Conservation (phyloP, 1,140 invertebrate genomes). For the Onthophagus taurus region DNA sequence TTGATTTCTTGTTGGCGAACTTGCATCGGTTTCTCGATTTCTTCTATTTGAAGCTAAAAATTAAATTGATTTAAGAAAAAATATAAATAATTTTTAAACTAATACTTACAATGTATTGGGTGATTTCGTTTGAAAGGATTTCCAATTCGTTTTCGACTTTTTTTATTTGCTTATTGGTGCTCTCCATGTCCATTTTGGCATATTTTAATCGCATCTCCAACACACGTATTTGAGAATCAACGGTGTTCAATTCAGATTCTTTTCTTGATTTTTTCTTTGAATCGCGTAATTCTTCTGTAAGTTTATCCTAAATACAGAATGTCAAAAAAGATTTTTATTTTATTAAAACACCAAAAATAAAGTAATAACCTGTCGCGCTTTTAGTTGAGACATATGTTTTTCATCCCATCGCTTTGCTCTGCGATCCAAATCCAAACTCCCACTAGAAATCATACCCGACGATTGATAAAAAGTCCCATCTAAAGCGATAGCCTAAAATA, state of each 20-base stretch:
- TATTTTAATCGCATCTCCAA: constrained; percentile 95
- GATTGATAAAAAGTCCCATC: constrained; percentile 99
- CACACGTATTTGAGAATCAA: constrained; percentile 92
- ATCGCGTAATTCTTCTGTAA: constrained; percentile 79
- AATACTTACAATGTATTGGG: constrained; percentile 61
- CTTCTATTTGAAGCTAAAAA: constrained; percentile 58
- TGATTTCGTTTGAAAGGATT: constrained; percentile 59
- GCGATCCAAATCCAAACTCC: constrained; percentile 89
- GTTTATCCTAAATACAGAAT: constrained; percentile 60
- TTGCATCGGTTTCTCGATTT: constrained; percentile 51
- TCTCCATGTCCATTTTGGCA: constrained; percentile 79
- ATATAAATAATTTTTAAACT: constrained; percentile 12
- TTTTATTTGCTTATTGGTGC: constrained; percentile 70
- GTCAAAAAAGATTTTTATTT: neutral
- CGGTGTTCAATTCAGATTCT: constrained; percentile 95
- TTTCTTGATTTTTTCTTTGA: constrained; percentile 94
- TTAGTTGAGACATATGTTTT: constrained; percentile 89
- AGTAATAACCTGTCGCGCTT: constrained; percentile 60
- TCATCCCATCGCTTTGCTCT: constrained; percentile 99
- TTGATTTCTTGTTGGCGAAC: constrained; percentile 78
- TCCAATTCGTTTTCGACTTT: constrained; percentile 62
- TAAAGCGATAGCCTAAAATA: constrained; percentile 71
- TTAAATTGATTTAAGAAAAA: neutral
- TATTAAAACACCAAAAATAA: neutral
- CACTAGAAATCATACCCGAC: constrained; percentile 97